Evolutionary conservation across 2,797 vertebrate genomes (phyloP).

Genomic region (Linurgus olivaceus): DNA sequence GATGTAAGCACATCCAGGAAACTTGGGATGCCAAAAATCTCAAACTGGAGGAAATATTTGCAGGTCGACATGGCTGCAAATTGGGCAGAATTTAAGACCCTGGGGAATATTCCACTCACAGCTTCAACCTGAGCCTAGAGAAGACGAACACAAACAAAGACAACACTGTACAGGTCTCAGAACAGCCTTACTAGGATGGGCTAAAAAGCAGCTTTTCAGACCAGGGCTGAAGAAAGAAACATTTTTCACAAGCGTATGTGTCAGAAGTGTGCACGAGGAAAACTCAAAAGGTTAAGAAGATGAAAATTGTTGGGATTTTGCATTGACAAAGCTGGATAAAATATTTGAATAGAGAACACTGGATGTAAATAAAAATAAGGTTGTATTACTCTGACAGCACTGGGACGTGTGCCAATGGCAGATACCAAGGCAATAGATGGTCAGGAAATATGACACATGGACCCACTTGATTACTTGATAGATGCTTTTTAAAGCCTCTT

Average conservation of each 20-base stretch:
- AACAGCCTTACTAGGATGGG: background rate
- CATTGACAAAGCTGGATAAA: background rate
- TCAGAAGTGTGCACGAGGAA: background rate
- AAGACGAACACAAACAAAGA: slow-evolving; percentile 31
- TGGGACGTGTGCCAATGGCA: background rate
- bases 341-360: background rate
- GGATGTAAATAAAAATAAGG: slow-evolving; percentile 36
- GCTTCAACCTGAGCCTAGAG: background rate
- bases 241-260: background rate
- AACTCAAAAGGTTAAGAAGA: background rate
- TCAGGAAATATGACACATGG: slow-evolving; percentile 56
- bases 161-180: background rate
- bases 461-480: slow-evolving; percentile 45
- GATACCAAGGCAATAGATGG: slow-evolving; percentile 48
- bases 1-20: slow-evolving; percentile 71
- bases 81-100: slow-evolving; percentile 29
- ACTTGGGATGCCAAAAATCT: slow-evolving; percentile 56
- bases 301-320: background rate
- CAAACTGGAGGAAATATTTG: slow-evolving; percentile 50
- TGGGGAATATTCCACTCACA: background rate
- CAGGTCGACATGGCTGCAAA: slow-evolving; percentile 45
- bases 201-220: background rate
- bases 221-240: background rate
- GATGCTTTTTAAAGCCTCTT: slow-evolving; percentile 59
- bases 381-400: background rate